Evolutionary conservation across 2,888 invertebrate species (phyloP).

Genomic region (Oligia latruncula): DNA sequence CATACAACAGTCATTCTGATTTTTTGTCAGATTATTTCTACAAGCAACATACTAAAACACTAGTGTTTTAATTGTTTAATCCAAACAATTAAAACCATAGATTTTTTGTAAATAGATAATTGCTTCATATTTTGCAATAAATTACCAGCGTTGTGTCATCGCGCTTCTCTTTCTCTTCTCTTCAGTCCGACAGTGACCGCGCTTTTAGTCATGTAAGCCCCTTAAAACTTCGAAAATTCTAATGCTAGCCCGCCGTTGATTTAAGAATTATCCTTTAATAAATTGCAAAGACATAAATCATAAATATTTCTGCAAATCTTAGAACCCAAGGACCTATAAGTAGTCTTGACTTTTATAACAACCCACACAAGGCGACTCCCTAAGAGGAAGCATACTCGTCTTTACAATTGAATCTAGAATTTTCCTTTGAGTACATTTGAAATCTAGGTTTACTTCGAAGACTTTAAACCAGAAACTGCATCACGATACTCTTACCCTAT

Average conservation of each 20-base stretch:
- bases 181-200: no score
- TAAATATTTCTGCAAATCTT: not conserved
- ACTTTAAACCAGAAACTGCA: not conserved
- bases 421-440: not conserved
- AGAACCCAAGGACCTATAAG: no score
- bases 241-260: not conserved
- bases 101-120: no score
- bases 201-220: no score
- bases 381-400: not conserved
- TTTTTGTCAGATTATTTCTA: no score
- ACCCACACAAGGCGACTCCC: not conserved
- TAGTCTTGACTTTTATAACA: not conserved
- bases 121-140: no score
- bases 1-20: no score
- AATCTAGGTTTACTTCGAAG: not conserved
- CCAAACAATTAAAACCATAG: no score
- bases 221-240: not conserved
- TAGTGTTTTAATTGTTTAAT: no score
- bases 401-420: constrained; percentile 5
- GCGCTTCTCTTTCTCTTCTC: no score
- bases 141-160: no score
- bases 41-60: no score
- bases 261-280: constrained; percentile 5
- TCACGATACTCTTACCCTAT: not conserved
- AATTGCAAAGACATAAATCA: not conserved